Evolutionary conservation across 2,888 invertebrate genomes (phyloP).

Genomic region (Rhingia campestris): DNA sequence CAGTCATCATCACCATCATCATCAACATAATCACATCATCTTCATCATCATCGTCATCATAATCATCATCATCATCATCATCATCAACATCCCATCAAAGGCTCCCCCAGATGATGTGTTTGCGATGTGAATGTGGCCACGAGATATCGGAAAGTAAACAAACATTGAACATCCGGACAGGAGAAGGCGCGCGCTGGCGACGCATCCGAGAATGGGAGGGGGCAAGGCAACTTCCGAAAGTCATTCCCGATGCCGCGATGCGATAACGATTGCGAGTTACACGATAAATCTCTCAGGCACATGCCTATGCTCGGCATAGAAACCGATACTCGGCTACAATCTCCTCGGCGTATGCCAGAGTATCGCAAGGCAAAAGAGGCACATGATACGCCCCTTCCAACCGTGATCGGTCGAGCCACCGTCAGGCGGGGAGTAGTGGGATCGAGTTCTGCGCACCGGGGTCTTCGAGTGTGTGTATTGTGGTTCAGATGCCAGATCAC

Average conservation of each 20-base stretch:
- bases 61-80: conserved; percentile 22
- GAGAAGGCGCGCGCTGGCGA: conserved; percentile 27
- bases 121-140: conserved; percentile 24
- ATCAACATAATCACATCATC: neutral
- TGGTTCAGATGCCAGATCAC: conserved; percentile 64
- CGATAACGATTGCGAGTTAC: conserved; percentile 59
- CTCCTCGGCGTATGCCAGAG: conserved; percentile 70
- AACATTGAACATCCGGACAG: conserved; percentile 63
- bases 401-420: neutral
- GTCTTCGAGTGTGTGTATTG: conserved; percentile 62
- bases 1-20: conserved; percentile 22
- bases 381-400: conserved; percentile 46
- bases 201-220: conserved; percentile 26
- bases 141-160: conserved; percentile 73
- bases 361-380: conserved; percentile 46
- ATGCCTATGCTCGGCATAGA: conserved; percentile 60
- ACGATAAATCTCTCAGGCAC: conserved; percentile 73
- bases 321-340: conserved; percentile 59
- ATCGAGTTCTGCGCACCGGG: conserved; percentile 41
- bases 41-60: conserved; percentile 10
- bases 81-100: conserved; percentile 22
- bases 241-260: conserved; percentile 65
- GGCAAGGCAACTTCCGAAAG: conserved; percentile 71
- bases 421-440: conserved; percentile 1
- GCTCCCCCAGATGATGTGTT: conserved; percentile 33